Conservation (phyloP, 2,797 vertebrate genomes). For the Galago senegalensis region DNA sequence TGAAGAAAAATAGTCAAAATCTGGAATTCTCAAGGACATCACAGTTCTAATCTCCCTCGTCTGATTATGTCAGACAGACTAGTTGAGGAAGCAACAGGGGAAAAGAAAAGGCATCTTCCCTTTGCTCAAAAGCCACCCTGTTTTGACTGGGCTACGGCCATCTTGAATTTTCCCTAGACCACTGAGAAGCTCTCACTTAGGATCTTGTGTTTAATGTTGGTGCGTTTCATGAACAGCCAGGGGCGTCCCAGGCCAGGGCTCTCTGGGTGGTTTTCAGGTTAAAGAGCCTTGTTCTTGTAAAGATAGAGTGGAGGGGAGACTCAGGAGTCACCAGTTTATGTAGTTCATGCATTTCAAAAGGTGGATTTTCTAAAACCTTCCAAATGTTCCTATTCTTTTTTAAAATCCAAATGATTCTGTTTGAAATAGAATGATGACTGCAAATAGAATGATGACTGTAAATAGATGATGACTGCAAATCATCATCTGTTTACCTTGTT, state of each 20-base stretch:
- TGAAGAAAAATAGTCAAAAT: background rate
- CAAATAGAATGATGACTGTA: too few relatives aligned
- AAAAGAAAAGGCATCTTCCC: background rate
- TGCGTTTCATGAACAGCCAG: background rate
- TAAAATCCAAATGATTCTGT: slow-evolving; percentile 14
- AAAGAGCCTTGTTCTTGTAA: background rate
- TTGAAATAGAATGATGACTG: background rate
- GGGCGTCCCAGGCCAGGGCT: background rate
- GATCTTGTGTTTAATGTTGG: background rate
- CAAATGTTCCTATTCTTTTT: background rate
- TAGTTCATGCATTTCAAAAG: background rate
- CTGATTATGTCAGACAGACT: background rate
- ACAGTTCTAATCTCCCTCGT: background rate
- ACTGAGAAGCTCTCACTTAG: background rate
- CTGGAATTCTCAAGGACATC: background rate
- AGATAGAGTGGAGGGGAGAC: background rate
- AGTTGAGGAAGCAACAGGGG: background rate
- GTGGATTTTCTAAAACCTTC: background rate
- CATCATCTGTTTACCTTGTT: background rate
- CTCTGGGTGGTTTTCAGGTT: background rate
- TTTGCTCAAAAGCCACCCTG: background rate
- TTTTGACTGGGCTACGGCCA: background rate
- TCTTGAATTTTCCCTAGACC: background rate
- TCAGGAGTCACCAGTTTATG: background rate
- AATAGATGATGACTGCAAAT: background rate